Conservation (phyloP, 2,113 vertebrate genomes). For the Chloebia gouldiae region DNA sequence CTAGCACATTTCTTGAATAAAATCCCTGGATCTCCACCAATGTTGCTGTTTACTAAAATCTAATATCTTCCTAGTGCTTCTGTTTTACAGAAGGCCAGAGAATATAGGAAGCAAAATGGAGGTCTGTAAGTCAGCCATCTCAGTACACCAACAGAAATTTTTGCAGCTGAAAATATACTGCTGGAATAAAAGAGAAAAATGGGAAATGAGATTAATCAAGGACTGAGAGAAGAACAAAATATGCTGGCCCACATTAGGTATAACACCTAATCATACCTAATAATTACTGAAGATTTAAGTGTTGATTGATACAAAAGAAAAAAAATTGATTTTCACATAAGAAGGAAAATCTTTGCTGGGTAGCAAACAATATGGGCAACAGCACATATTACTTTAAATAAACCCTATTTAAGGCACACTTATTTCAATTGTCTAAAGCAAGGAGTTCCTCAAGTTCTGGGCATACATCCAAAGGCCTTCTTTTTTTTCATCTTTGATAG, state of each 20-base stretch:
- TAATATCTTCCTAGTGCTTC: not conserved
- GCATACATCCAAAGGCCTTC: not conserved
- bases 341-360: not conserved
- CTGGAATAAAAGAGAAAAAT: not conserved
- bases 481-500: not conserved
- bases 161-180: not conserved
- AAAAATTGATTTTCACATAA: not conserved
- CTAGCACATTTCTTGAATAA: not conserved
- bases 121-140: not conserved
- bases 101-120: not conserved
- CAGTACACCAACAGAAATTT: not conserved
- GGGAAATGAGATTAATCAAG: not conserved
- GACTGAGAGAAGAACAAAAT: not conserved
- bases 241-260: not conserved
- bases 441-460: slow-evolving; percentile 11
- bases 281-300: not conserved
- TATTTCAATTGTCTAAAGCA: slow-evolving; percentile 14
- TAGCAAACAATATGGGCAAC: not conserved
- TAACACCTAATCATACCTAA: not conserved
- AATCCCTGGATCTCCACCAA: not conserved
- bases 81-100: not conserved
- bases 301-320: not conserved
- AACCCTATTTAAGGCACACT: not conserved
- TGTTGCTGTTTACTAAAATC: not conserved
- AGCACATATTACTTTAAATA: not conserved